Conservation (phyloP, 2,797 vertebrate genomes). For the Premnoplex brunnescens region DNA sequence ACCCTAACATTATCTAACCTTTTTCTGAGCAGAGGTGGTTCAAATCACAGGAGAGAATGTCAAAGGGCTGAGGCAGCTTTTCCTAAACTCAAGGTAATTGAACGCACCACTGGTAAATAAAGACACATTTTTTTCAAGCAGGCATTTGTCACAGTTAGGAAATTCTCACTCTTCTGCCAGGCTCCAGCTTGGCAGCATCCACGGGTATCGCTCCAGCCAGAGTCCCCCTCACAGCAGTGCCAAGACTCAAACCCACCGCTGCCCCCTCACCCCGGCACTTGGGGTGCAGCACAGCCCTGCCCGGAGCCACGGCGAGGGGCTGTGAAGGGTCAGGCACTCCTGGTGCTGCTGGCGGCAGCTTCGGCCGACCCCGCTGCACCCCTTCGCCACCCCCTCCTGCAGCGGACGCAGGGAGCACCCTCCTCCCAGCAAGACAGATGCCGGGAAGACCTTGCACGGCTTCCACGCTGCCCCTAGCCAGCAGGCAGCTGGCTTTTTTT, state of each 20-base stretch:
- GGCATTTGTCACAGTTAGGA: slow-evolving; percentile 33
- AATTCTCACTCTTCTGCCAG: slow-evolving; percentile 22
- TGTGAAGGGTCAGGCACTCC: not conserved
- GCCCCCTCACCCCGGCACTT: not conserved
- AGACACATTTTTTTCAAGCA: slow-evolving; percentile 8
- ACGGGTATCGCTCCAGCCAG: not conserved
- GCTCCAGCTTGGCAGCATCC: not conserved
- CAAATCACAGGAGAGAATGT: not conserved
- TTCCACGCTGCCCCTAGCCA: not conserved
- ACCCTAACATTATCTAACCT: not conserved
- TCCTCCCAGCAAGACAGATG: not conserved
- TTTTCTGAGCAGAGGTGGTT: not conserved
- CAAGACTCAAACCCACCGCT: not conserved
- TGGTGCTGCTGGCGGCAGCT: rapidly evolving
- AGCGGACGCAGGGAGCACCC: rapidly evolving
- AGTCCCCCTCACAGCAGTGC: not conserved
- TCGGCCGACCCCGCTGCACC: rapidly evolving
- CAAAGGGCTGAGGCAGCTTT: not conserved
- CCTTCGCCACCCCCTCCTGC: not conserved
- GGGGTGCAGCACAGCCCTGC: rapidly evolving
- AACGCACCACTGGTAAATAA: not conserved
- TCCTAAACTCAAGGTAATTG: not conserved
- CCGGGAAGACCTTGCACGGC: not conserved
- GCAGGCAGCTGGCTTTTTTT: not conserved
- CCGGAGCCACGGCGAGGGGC: rapidly evolving